These are phyloP conservation scores for Propithecus perrieri DNA, from an alignment of 2,797 vertebrate species.

Conservation along the genomic window DNA sequence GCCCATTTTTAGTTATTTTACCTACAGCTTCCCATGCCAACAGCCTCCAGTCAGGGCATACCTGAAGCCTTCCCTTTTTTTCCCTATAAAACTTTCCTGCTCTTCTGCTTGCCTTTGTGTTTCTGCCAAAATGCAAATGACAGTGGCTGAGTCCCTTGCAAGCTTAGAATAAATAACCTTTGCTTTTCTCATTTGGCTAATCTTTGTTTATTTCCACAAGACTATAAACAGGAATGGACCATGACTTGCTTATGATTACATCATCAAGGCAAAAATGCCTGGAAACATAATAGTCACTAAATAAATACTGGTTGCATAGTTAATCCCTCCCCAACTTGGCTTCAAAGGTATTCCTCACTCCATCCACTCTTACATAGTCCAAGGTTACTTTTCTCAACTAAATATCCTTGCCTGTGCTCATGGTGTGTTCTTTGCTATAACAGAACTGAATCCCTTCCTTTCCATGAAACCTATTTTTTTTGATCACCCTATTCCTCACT, in stretches of 20 bases:
- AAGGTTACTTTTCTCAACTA: neutral
- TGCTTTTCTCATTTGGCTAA: neutral
- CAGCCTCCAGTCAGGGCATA: neutral
- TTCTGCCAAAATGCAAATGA: neutral
- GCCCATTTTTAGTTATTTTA: neutral
- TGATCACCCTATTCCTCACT: neutral
- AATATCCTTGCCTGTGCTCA: neutral
- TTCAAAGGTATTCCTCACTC: neutral
- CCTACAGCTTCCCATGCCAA: neutral
- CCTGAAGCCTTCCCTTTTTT: neutral
- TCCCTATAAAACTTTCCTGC: neutral
- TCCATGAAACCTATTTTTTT: neutral
- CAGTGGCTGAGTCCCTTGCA: neutral
- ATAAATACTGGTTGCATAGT: neutral
- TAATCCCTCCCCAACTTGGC: neutral
- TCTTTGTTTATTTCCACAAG: neutral
- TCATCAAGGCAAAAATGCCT: neutral
- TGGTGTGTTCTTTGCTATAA: neutral
- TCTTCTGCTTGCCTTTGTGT: neutral
- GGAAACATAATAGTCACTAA: neutral
- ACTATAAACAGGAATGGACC: neutral
- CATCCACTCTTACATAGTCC: neutral
- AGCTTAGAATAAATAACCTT: neutral
- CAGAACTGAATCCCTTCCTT: neutral
- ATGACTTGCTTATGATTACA: neutral